Evolutionary conservation across 2,888 invertebrate species (phyloP), one percentile per base, ranked within the genome.

Genomic region (Rhaphigaster nebulosa): DNA sequence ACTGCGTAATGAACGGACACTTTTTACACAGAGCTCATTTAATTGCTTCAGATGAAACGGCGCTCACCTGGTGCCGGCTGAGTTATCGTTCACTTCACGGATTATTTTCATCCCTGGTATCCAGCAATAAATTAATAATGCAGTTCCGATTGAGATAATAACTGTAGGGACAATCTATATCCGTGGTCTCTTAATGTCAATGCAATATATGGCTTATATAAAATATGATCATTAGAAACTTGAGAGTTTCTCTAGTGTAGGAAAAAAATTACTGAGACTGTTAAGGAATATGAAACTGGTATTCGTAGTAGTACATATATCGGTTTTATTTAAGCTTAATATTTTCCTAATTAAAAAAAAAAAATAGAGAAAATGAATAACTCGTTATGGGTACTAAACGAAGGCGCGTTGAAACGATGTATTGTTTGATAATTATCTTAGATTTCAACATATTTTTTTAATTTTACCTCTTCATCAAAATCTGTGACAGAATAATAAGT

Each of bases 1-100:
- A 76, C 34, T 76, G 70, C 34, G 70, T 38, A 76, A 76, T 76
- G 34, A 76, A 76, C 70, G 70, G 34, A 76, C 34, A 20, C 70
- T 34, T 76, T 76, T 76, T 76, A 76, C 70, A 26, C 34, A 34
- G 70, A 20, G 4, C 70, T 76, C 70, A 76, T 76, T 76, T 76
- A 76, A 76, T 76, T 76, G 70, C 70, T 76, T 20, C 8, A 38
- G 70, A 76, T 76, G 70, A 76, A 38, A 65, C 29, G 34, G 38
- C 38, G 34, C 70, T 76, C 70, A 76, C 70, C 70, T 38, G 70
- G 26, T 76, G 29, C 70, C 70, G 34, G 20, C 70, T 76, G 70
- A 38, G 34, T 38, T 23, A 76, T 76, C 70, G 34, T 20, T 76
- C 70, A 0, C 70, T 38, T 23, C 38, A 6, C 23, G 6, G 34